These are phyloP conservation scores for Pogonocichla stellata DNA, from an alignment of 2,113 vertebrate genomes.

Conservation along the genomic window DNA sequence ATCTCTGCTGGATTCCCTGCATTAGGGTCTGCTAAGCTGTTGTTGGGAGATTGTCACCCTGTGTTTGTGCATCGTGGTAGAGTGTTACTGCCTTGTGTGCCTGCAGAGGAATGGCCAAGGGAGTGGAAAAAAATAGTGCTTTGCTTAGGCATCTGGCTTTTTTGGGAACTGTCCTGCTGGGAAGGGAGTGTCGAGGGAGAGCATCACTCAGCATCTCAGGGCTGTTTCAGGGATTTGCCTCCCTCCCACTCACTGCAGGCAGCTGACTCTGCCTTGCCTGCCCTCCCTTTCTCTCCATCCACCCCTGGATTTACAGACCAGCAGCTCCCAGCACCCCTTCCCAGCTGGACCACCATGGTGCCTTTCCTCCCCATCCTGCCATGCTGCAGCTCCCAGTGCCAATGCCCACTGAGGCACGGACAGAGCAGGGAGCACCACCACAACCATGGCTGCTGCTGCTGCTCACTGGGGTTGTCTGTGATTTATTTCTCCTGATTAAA, in stretches of 20 bases:
- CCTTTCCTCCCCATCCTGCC: not conserved
- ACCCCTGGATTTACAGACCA: not conserved
- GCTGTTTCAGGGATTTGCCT: not conserved
- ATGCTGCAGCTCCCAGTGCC: accelerated
- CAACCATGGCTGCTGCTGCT: not conserved
- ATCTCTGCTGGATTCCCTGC: not conserved
- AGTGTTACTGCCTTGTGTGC: not conserved
- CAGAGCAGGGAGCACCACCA: accelerated
- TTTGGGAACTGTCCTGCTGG: not conserved
- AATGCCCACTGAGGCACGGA: accelerated
- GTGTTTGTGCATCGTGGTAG: not conserved
- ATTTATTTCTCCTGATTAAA: not conserved
- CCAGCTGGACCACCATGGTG: accelerated
- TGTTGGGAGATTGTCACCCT: not conserved
- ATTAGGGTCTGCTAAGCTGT: accelerated
- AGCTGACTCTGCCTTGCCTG: accelerated
- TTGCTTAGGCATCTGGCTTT: not conserved
- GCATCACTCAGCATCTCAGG: accelerated
- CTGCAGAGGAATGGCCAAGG: not conserved
- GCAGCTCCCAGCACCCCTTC: not conserved
- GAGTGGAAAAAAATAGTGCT: not conserved
- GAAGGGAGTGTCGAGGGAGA: not conserved
- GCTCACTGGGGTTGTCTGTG: accelerated
- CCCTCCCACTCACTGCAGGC: accelerated
- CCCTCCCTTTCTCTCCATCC: not conserved